These are phyloP conservation scores for Protobothrops mucrosquamatus DNA, from an alignment of 2,113 vertebrate species.

Conservation along the genomic window DNA sequence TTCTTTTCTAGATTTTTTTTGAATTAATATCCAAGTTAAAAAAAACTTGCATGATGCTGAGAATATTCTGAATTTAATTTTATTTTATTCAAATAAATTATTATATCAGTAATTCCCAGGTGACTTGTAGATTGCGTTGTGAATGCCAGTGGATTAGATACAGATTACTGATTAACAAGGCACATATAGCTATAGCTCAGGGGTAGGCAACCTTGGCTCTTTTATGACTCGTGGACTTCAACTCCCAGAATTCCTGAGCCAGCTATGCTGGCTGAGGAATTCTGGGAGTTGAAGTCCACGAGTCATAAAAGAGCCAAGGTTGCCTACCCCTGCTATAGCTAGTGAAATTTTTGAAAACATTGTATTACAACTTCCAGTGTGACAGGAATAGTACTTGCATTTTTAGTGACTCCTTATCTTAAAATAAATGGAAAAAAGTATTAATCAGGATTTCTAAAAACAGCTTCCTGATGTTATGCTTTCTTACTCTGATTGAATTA, in stretches of 20 bases:
- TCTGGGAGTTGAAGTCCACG: too few species aligned
- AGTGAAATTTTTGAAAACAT: background rate
- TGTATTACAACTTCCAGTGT: background rate
- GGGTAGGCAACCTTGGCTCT: too few species aligned
- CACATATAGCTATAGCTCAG: background rate
- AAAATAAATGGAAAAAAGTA: background rate
- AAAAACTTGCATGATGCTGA: background rate
- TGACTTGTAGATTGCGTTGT: background rate
- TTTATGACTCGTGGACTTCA: too few species aligned
- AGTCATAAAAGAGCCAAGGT: too few species aligned
- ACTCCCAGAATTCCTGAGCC: too few species aligned
- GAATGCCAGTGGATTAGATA: background rate
- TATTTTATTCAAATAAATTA: fast-evolving
- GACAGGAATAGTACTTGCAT: background rate
- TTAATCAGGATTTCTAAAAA: background rate
- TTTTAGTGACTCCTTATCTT: background rate
- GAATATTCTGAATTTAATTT: background rate
- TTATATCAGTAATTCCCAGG: slow-evolving; percentile 1
- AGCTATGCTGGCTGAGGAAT: too few species aligned
- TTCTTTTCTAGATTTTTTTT: fast-evolving
- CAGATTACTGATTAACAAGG: background rate
- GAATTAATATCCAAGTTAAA: background rate
- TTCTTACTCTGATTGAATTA: background rate
- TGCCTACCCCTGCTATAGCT: background rate
- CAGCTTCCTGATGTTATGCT: background rate